Conservation (phyloP, 1,140 invertebrate species). For the Drosophila carrolli region DNA sequence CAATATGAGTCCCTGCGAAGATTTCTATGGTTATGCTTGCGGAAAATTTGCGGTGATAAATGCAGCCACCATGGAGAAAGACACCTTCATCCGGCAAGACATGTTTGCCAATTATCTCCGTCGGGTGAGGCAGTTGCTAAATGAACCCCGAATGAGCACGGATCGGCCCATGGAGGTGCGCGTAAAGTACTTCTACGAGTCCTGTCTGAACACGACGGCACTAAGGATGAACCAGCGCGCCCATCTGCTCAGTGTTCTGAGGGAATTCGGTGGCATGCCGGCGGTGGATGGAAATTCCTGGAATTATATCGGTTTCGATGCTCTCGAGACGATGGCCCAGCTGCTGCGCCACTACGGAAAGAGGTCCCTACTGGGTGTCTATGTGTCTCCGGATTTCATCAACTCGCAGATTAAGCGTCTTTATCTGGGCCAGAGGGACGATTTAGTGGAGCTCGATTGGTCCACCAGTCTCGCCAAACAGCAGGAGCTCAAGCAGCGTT, state of each 20-base stretch:
- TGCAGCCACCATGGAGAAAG: constrained; percentile 56
- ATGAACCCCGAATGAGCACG: constrained; percentile 53
- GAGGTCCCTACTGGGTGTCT: constrained; percentile 75
- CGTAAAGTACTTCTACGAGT: constrained; percentile 77
- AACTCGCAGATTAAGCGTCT: constrained; percentile 67
- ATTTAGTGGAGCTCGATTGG: constrained; percentile 19
- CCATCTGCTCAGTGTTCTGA: constrained; percentile 86
- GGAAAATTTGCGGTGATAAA: constrained; percentile 85
- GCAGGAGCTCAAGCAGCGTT: constrained; percentile 6
- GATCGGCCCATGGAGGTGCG: constrained; percentile 69
- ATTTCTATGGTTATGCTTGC: constrained; percentile 90
- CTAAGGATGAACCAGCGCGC: constrained; percentile 86
- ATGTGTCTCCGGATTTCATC: constrained; percentile 48
- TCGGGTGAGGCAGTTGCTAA: constrained; percentile 46
- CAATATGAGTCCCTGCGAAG: constrained; percentile 88
- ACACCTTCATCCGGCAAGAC: constrained; percentile 85
- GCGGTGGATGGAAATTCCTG: constrained; percentile 88
- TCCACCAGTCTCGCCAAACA: constrained; percentile 1
- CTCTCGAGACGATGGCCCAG: constrained; percentile 87
- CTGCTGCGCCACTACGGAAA: constrained; percentile 88
- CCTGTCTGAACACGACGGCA: constrained; percentile 80
- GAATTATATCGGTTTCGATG: constrained; percentile 87
- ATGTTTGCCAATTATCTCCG: constrained; percentile 54
- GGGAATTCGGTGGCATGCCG: constrained; percentile 91
- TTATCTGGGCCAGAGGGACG: constrained; percentile 63